These are phyloP conservation scores for Romanomermis culicivorax DNA, from an alignment of 2,888 invertebrate species.

Conservation along the genomic window DNA sequence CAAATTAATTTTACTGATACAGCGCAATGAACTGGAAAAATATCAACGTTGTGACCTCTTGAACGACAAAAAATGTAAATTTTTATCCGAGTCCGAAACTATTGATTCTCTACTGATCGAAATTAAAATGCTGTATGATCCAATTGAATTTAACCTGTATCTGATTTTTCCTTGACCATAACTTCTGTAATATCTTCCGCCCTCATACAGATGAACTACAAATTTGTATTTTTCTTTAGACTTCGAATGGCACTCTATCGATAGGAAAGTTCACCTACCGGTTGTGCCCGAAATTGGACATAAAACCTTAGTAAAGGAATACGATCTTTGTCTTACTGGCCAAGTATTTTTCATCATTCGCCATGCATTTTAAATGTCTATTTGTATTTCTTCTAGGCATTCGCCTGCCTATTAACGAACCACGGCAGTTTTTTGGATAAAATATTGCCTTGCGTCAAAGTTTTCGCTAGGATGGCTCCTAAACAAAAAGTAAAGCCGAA, in stretches of 20 bases:
- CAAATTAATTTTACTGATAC: too few relatives aligned
- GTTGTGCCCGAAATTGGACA: conserved; percentile 23
- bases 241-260: conserved; percentile 43
- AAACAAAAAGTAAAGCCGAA: conserved; percentile 56
- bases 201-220: too few relatives aligned
- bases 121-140: too few relatives aligned
- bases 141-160: too few relatives aligned
- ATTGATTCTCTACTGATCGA: too few relatives aligned
- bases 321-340: conserved; percentile 85
- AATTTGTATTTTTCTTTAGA: too few relatives aligned
- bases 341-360: conserved; percentile 38
- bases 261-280: conserved; percentile 27
- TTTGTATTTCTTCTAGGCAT: conserved; percentile 34
- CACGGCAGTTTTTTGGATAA: conserved; percentile 43
- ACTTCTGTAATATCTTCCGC: too few relatives aligned
- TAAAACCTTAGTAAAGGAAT: conserved; percentile 45
- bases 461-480: conserved; percentile 90
- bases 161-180: too few relatives aligned
- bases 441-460: conserved; percentile 61
- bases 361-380: not conserved
- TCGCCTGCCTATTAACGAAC: conserved; percentile 45
- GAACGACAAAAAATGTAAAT: too few relatives aligned
- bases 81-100: too few relatives aligned
- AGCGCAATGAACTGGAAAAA: too few relatives aligned
- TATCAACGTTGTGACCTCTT: too few relatives aligned